Base-by-base conservation (phyloP, 2,797 vertebrate genomes). In the Tolypeutes matacus region DNA sequence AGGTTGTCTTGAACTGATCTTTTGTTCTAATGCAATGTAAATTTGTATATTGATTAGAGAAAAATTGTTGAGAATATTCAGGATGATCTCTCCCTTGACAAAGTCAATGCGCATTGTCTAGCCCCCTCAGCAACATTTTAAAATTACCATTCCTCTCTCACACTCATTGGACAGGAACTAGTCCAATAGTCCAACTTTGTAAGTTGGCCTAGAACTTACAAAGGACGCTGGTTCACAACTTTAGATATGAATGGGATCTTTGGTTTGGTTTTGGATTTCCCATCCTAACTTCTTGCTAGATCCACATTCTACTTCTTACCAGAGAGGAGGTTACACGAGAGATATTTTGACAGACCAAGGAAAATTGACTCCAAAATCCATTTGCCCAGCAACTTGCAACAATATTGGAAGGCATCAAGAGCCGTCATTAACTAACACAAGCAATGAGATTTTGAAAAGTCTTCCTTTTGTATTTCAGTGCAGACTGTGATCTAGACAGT, bases 371-470 rank as follows among this genome's bases (percentile, higher is more conserved):
- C 13, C 72, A 34, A 82, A 62, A 93, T 72, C 70, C 53, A 5
- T 49, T 86, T 85, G 15, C 72, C 94, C 49, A 13, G 82, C 81
- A 58, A 93, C 70, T 88, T 65, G 17, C 25, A 87, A 5, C 69
- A 29, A 65, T 58, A 3, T 87, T 25, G 93, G 84, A 62, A 93
- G 94, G 72, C 42, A 31, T 70, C 2, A 20, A 96, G 95, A 94
- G 83, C 73, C 91, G 23, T 93, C 97, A 83, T 95, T 97, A 97
- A 95, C 95, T 87, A 93, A 97, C 91, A 87, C 85, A 78, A 6
- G 93, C 93, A 73, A 60, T 49, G 84, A 93, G 91, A 76, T 89
- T 95, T 93, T 81, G 95, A 94, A 90, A 96, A 92, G 81, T 91
- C 90, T 89, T 95, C 25, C 62, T 96, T 96, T 91, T 85, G 8